Evolutionary conservation across 2,113 vertebrate genomes (phyloP).

Genomic region (Barnardius zonarius): DNA sequence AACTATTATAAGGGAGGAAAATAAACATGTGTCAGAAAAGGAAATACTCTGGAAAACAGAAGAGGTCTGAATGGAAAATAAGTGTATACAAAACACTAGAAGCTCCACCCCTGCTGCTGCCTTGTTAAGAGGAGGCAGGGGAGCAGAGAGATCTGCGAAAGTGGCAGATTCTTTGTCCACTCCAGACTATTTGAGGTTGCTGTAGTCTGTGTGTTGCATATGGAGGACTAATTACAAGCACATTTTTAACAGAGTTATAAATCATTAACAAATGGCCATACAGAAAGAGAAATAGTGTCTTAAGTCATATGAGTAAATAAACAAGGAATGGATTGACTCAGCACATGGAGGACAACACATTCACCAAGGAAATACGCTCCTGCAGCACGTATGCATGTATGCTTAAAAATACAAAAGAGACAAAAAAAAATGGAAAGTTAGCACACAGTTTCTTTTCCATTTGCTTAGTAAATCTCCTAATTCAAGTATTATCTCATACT

Average conservation of each 20-base stretch:
- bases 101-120: background rate
- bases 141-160: background rate
- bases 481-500: background rate
- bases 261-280: background rate
- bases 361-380: background rate
- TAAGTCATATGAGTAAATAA: background rate
- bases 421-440: background rate
- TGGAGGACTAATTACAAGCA: conserved; percentile 27
- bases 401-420: background rate
- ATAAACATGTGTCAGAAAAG: background rate
- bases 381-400: background rate
- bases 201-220: background rate
- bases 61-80: conserved; percentile 17
- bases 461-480: background rate
- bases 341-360: background rate
- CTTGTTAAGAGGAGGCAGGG: background rate
- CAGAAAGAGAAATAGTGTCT: background rate
- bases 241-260: background rate
- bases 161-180: background rate
- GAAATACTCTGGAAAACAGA: conserved; percentile 12
- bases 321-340: background rate
- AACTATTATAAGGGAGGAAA: background rate
- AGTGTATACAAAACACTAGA: background rate
- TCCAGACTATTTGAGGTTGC: background rate
- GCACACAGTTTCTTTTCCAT: background rate